Percentiles rank a stretch among this genome's conserved stretches.
These are phyloP conservation scores for Manis crassicaudata DNA, from an alignment of 2,797 vertebrate genomes.

Conservation along the genomic window DNA sequence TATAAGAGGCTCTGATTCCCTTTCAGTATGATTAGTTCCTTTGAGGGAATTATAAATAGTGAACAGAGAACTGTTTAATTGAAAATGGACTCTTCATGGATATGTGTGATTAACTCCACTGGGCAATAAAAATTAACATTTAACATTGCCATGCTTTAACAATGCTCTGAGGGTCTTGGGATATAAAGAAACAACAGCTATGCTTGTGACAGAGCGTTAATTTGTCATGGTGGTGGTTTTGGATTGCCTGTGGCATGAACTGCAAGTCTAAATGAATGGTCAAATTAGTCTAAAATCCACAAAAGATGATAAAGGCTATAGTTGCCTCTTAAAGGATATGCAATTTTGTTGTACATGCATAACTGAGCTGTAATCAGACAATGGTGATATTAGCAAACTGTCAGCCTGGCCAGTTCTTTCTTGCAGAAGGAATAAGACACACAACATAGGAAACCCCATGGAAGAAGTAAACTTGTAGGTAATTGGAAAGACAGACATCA, in stretches of 20 bases:
- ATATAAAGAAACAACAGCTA: constrained; percentile 61
- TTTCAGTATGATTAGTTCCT: constrained; percentile 73
- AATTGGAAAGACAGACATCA: not conserved
- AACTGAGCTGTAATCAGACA: not conserved
- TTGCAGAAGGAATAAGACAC: not conserved
- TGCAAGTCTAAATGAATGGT: constrained; percentile 56
- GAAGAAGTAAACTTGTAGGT: not conserved
- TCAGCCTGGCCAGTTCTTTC: not conserved
- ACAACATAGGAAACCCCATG: not conserved
- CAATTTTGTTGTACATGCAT: not conserved
- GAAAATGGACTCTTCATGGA: constrained; percentile 82
- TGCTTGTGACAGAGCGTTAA: constrained; percentile 34
- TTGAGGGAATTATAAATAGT: constrained; percentile 84
- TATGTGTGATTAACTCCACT: constrained; percentile 83
- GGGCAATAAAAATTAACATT: constrained; percentile 83
- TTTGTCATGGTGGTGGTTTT: constrained; percentile 5
- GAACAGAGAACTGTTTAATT: constrained; percentile 84
- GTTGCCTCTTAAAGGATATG: not conserved
- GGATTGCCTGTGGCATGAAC: constrained; percentile 32
- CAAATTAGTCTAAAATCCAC: constrained; percentile 33
- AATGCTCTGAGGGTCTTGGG: constrained; percentile 64
- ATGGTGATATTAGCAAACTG: not conserved
- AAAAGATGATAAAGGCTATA: not conserved
- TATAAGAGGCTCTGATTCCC: constrained; percentile 65
- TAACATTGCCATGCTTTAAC: constrained; percentile 80